A percentile compares a stretch with the other conserved stretches of the same genome.
Evolutionary conservation across 2,113 vertebrate genomes (phyloP).

Genomic region (Psammodynastes pulverulentus): DNA sequence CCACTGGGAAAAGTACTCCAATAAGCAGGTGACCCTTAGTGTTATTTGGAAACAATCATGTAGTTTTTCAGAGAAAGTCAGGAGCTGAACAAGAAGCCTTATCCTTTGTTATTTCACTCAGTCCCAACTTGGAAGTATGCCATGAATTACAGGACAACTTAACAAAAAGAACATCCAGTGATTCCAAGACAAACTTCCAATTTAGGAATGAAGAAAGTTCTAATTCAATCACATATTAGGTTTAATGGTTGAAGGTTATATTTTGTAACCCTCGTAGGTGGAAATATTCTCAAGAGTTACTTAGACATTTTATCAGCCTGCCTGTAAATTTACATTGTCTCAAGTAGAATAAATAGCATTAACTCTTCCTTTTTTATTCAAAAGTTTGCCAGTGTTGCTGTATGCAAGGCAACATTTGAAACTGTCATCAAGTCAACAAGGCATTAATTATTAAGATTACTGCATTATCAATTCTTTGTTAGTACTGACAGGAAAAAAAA

Average conservation of each 20-base stretch:
- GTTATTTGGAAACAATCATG: not conserved
- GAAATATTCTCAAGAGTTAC: not conserved
- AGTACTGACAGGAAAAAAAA: not conserved
- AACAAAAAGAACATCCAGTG: not conserved
- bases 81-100: not conserved
- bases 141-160: not conserved
- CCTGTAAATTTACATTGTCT: not conserved
- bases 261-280: not conserved
- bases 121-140: not conserved
- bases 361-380: not conserved
- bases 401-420: conserved; percentile 21
- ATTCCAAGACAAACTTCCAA: not conserved
- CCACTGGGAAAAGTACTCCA: not conserved
- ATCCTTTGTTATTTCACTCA: not conserved
- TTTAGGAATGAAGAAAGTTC: not conserved
- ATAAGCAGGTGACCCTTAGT: not conserved
- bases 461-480: not conserved
- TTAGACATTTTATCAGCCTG: not conserved
- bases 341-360: not conserved
- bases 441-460: conserved; percentile 26
- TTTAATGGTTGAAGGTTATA: not conserved
- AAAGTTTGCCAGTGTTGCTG: not conserved
- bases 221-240: not conserved
- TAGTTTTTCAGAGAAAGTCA: not conserved
- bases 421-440: conserved; percentile 25